phyloP scores from a whole-genome alignment of 1,140 invertebrate species.

The Drosophila triauraria region DNA sequence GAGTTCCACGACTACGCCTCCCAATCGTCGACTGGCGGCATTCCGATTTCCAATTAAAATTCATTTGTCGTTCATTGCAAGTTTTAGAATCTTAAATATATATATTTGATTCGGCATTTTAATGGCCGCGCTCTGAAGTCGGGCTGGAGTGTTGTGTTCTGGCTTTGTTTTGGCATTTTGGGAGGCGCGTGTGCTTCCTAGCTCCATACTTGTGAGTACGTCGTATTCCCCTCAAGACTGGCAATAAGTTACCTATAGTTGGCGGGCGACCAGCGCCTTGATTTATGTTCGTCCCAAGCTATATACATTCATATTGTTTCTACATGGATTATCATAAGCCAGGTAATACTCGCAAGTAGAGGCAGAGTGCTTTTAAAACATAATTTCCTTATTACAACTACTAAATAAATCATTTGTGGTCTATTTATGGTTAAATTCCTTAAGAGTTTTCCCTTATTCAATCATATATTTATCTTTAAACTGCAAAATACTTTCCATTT shows the following conservation, averaged over 20 bases:
- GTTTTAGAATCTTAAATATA: slow-evolving; percentile 55
- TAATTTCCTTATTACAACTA: not conserved
- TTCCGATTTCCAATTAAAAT: slow-evolving; percentile 64
- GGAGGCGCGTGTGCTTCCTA: slow-evolving; percentile 69
- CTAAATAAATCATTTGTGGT: not conserved
- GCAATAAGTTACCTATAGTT: slow-evolving; percentile 17
- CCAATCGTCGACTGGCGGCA: slow-evolving; percentile 28
- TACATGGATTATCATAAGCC: not conserved
- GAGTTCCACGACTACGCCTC: slow-evolving; percentile 29
- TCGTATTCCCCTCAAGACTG: not conserved
- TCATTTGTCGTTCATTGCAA: slow-evolving; percentile 65
- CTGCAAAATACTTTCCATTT: slow-evolving; percentile 7
- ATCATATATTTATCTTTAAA: not conserved
- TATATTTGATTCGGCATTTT: slow-evolving; percentile 56
- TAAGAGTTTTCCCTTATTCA: not conserved
- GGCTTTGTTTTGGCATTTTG: slow-evolving; percentile 16
- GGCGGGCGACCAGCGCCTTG: slow-evolving; percentile 33
- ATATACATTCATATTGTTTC: not conserved
- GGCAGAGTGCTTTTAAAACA: not conserved
- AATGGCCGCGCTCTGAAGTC: slow-evolving; percentile 34
- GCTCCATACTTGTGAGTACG: slow-evolving; percentile 55
- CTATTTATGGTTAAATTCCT: not conserved
- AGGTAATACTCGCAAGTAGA: no score
- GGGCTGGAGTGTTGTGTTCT: slow-evolving; percentile 15
- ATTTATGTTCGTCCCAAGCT: slow-evolving; percentile 28